A percentile compares a stretch with the other conserved stretches of the same genome.
These are phyloP conservation scores for Frankliniella intonsa DNA, from an alignment of 2,888 invertebrate species.

Conservation along the genomic window DNA sequence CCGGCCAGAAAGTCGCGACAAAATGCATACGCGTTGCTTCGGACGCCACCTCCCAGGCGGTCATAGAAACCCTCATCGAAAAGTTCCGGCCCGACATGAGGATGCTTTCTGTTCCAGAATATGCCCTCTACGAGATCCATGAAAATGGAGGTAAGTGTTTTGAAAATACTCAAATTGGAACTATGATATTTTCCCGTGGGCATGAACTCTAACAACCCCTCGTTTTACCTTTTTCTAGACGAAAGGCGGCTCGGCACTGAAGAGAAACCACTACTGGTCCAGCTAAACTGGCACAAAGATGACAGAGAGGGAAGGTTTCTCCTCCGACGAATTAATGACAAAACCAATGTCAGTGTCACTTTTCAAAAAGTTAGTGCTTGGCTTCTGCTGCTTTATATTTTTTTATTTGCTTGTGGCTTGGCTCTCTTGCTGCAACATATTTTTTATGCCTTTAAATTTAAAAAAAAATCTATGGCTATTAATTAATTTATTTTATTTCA, in stretches of 20 bases:
- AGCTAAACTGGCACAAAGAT: conserved; percentile 98
- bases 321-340: conserved; percentile 81
- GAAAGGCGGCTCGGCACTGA: conserved; percentile 85
- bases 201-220: neutral
- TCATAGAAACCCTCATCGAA: conserved; percentile 95
- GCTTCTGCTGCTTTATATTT: conserved; percentile 22
- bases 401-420: conserved; percentile 27
- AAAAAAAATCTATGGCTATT: too few relatives aligned
- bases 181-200: neutral
- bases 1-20: conserved; percentile 96
- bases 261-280: conserved; percentile 93
- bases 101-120: conserved; percentile 71
- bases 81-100: conserved; percentile 99
- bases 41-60: conserved; percentile 92
- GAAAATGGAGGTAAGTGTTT: conserved; percentile 59
- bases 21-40: conserved; percentile 98
- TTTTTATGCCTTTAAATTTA: too few relatives aligned
- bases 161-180: neutral
- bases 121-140: conserved; percentile 67
- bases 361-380: conserved; percentile 41
- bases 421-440: neutral
- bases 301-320: conserved; percentile 97
- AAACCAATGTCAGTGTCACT: conserved; percentile 57
- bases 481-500: neutral
- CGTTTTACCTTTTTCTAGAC: conserved; percentile 52